Conservation (phyloP, 2,888 invertebrate genomes). For the Chrysolina oricalcia region DNA sequence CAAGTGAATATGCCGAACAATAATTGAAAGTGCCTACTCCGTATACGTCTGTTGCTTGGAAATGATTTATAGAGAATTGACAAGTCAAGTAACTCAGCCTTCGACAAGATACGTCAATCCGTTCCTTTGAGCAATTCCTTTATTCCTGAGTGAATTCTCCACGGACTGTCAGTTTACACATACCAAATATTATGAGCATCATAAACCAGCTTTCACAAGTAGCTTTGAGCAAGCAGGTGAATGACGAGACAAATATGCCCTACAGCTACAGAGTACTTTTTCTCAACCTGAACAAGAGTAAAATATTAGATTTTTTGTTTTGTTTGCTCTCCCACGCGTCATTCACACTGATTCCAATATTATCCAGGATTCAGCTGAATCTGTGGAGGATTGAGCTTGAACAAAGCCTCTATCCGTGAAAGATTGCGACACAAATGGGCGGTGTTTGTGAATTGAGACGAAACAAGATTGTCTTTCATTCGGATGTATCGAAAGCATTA, state of each 20-base stretch:
- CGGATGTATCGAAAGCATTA: too few species aligned
- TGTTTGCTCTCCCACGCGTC: slow-evolving; percentile 12
- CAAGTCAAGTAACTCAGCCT: slow-evolving; percentile 45
- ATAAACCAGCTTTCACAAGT: slow-evolving; percentile 39
- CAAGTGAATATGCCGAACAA: slow-evolving; percentile 13
- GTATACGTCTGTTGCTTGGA: slow-evolving; percentile 40
- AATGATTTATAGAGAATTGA: slow-evolving; percentile 49
- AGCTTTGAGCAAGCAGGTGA: slow-evolving; percentile 48
- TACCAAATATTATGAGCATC: slow-evolving; percentile 48
- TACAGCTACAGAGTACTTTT: slow-evolving; percentile 31
- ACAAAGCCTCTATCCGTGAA: not conserved
- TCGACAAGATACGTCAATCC: slow-evolving; percentile 51
- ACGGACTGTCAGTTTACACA: slow-evolving; percentile 50
- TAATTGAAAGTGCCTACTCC: slow-evolving; percentile 27
- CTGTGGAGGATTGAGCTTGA: slow-evolving; percentile 3
- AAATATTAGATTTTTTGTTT: slow-evolving; percentile 30
- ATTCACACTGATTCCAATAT: slow-evolving; percentile 19
- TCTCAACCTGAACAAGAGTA: slow-evolving; percentile 32
- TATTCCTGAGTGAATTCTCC: slow-evolving; percentile 42
- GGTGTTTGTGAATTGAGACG: slow-evolving; percentile 5
- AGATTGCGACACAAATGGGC: slow-evolving; percentile 9
- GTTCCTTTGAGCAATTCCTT: slow-evolving; percentile 48
- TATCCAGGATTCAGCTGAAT: not conserved
- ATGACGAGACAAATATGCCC: slow-evolving; percentile 45
- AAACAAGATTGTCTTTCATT: not conserved